Evolutionary conservation across 1,140 invertebrate species (phyloP).

Genomic region (Euura lappo): DNA sequence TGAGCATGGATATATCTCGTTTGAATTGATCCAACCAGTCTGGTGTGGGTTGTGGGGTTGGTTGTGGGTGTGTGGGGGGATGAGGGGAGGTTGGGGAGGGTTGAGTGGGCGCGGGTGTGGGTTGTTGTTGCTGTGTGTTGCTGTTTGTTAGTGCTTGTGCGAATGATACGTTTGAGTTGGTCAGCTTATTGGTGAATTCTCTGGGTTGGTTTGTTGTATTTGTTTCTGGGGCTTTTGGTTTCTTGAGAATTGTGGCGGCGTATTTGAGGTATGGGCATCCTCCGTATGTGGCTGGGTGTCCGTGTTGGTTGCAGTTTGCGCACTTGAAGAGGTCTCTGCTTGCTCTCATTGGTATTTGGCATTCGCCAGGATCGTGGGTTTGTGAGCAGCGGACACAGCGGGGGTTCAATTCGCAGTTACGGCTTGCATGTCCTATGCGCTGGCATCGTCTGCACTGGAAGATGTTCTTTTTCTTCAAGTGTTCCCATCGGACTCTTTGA

Average conservation of each 20-base stretch:
- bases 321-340: slow-evolving; percentile 16
- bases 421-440: slow-evolving; percentile 20
- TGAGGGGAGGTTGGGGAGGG: too few relatives aligned
- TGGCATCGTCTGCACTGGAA: slow-evolving; percentile 29
- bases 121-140: too few relatives aligned
- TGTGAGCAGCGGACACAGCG: slow-evolving; percentile 25
- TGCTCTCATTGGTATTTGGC: neutral
- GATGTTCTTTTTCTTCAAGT: slow-evolving; percentile 10
- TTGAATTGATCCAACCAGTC: too few relatives aligned
- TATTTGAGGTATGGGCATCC: slow-evolving; percentile 27
- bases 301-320: slow-evolving; percentile 25
- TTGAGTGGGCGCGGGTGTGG: too few relatives aligned
- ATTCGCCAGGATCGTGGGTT: slow-evolving; percentile 18
- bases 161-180: too few relatives aligned
- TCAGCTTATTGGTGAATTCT: too few relatives aligned
- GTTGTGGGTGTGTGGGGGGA: too few relatives aligned
- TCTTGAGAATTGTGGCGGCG: neutral
- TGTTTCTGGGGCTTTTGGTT: too few relatives aligned
- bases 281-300: slow-evolving; percentile 35
- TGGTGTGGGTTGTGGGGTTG: too few relatives aligned
- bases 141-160: too few relatives aligned
- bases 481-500: slow-evolving; percentile 24
- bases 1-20: too few relatives aligned
- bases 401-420: slow-evolving; percentile 11
- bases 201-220: too few relatives aligned